phyloP scores from a whole-genome alignment of 2,797 vertebrate genomes.

The Naso thynnoides region DNA sequence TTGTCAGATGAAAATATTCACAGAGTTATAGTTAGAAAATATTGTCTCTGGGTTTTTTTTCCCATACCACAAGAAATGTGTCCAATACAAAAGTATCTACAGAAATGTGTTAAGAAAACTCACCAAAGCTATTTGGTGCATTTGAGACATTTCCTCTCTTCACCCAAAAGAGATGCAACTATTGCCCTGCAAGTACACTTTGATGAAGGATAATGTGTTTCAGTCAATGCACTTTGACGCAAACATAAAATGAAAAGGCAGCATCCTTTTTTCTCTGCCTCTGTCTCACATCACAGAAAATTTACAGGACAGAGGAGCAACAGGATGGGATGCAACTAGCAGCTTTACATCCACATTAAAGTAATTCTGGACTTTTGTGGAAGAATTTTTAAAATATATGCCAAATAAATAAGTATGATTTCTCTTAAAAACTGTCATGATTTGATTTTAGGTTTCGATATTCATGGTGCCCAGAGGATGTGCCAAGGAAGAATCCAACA shows the following conservation, averaged over 20 bases:
- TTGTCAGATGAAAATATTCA: background rate
- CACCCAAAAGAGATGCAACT: constrained; percentile 14
- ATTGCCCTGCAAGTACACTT: constrained; percentile 40
- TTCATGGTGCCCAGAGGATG: no score
- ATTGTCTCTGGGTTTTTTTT: fast-evolving
- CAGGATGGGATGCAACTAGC: constrained; percentile 9
- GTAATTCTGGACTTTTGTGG: background rate
- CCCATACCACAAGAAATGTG: constrained; percentile 14
- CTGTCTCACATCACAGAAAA: constrained; percentile 7
- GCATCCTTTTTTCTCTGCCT: constrained; percentile 24
- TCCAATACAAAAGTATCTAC: constrained; percentile 11
- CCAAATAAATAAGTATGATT: background rate
- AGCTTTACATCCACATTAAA: background rate
- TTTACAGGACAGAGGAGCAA: constrained; percentile 20
- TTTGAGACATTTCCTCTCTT: constrained; percentile 23
- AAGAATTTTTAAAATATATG: background rate
- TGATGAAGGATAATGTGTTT: constrained; percentile 59
- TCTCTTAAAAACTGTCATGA: no score
- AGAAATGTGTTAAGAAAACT: constrained; percentile 18
- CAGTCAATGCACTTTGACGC: constrained; percentile 44
- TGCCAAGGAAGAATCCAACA: no score
- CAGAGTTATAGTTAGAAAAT: constrained; percentile 4
- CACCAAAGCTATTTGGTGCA: background rate
- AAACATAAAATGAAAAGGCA: constrained; percentile 52
- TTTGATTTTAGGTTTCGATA: no score